A percentile compares a stretch with the other conserved stretches of the same genome.
phyloP scores from a whole-genome alignment of 2,888 invertebrate genomes.

The Spisula solida region DNA sequence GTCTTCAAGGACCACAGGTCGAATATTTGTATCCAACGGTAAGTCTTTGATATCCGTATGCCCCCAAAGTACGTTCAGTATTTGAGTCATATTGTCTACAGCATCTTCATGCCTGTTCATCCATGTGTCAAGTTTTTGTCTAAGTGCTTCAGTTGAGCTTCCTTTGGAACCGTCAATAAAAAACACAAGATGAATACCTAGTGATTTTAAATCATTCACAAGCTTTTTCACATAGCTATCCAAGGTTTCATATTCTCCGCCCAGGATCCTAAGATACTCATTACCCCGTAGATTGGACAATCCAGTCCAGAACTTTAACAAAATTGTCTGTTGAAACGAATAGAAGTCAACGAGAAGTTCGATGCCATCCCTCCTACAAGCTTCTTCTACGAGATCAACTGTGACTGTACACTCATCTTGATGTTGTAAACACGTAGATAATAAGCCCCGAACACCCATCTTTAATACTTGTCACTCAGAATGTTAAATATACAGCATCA shows the following conservation, averaged over 20 bases:
- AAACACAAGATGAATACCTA: slow-evolving; percentile 83
- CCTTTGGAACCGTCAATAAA: slow-evolving; percentile 85
- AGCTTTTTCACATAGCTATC: slow-evolving; percentile 80
- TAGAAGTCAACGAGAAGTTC: slow-evolving; percentile 86
- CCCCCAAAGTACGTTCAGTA: slow-evolving; percentile 79
- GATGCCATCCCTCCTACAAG: slow-evolving; percentile 78
- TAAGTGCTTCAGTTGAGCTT: slow-evolving; percentile 74
- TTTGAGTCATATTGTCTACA: slow-evolving; percentile 75
- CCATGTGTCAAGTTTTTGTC: slow-evolving; percentile 84
- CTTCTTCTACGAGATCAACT: slow-evolving; percentile 82
- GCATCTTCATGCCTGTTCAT: slow-evolving; percentile 79
- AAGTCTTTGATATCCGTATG: slow-evolving; percentile 70
- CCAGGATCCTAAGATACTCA: slow-evolving; percentile 80
- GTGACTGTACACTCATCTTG: slow-evolving; percentile 77
- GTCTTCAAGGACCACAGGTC: slow-evolving; percentile 84
- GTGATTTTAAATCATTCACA: slow-evolving; percentile 78
- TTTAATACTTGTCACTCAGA: neutral
- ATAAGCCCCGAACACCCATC: slow-evolving; percentile 84
- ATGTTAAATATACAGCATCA: too few relatives aligned
- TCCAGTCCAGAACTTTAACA: slow-evolving; percentile 79
- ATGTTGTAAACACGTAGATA: slow-evolving; percentile 76
- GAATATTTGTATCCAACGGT: slow-evolving; percentile 69
- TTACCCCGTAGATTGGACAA: slow-evolving; percentile 75
- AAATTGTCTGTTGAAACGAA: slow-evolving; percentile 81
- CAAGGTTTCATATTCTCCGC: slow-evolving; percentile 83